phyloP scores from a whole-genome alignment of 2,113 vertebrate genomes.

The Bos javanicus region DNA sequence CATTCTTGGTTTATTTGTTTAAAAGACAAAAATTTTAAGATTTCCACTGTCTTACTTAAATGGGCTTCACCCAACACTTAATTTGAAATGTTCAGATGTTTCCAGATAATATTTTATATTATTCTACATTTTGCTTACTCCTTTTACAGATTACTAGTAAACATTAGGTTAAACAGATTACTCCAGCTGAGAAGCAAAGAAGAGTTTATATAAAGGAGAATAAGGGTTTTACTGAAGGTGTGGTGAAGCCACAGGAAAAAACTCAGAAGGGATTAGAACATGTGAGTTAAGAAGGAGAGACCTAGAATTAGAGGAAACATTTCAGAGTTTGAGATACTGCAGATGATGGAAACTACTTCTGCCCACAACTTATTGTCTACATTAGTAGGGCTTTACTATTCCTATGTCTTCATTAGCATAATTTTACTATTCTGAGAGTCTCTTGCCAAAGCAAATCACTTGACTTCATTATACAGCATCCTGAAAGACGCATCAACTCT shows the following conservation, averaged over 20 bases:
- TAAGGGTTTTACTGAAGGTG: neutral
- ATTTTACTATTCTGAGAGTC: neutral
- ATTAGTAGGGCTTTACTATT: neutral
- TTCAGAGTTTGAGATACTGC: neutral
- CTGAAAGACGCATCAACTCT: neutral
- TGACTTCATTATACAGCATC: neutral
- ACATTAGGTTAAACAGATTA: neutral
- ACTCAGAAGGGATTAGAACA: neutral
- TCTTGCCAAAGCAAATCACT: neutral
- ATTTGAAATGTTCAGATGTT: neutral
- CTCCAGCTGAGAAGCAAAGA: neutral
- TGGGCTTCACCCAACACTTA: neutral
- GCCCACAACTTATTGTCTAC: neutral
- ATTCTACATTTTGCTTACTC: neutral
- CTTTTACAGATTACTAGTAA: neutral
- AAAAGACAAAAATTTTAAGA: constrained; percentile 2
- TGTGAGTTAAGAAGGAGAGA: neutral
- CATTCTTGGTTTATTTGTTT: neutral
- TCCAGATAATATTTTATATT: neutral
- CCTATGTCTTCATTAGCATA: neutral
- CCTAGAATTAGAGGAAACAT: neutral
- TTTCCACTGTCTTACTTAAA: neutral
- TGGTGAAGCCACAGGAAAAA: neutral
- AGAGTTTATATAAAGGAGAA: neutral
- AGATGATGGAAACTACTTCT: neutral